These are phyloP conservation scores for Drosophila burlai DNA, from an alignment of 1,140 invertebrate species.

Conservation along the genomic window DNA sequence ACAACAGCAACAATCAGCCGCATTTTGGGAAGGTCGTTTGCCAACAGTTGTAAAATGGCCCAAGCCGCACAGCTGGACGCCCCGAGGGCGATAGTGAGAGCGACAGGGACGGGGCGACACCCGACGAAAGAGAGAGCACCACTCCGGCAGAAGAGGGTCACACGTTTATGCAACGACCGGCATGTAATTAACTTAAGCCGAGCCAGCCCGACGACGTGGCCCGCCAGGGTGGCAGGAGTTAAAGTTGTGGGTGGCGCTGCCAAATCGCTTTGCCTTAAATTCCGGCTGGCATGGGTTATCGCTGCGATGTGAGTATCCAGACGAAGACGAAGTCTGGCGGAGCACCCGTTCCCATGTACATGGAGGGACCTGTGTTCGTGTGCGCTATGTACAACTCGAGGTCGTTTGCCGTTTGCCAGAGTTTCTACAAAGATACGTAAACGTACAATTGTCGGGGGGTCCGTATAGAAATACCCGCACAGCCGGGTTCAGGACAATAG, in stretches of 20 bases:
- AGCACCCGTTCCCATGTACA: not conserved
- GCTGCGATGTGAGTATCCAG: conserved; percentile 23
- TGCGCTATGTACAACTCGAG: conserved; percentile 50
- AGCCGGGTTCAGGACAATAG: conserved; percentile 11
- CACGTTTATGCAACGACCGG: conserved; percentile 80
- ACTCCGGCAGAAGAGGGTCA: conserved; percentile 54
- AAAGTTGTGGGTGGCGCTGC: conserved; percentile 12
- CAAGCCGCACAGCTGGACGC: conserved; percentile 73
- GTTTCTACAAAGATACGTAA: conserved; percentile 1
- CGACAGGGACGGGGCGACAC: conserved; percentile 9
- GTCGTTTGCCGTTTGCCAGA: conserved; percentile 66
- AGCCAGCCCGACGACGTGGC: conserved; percentile 48
- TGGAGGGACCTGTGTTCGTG: not conserved
- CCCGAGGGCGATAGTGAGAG: conserved; percentile 13
- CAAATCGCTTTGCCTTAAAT: conserved; percentile 16
- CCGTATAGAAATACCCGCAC: not conserved
- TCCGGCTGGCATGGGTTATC: conserved; percentile 17
- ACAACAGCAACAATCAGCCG: conserved; percentile 47
- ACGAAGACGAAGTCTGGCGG: conserved; percentile 41
- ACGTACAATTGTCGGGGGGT: not conserved
- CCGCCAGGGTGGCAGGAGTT: conserved; percentile 6
- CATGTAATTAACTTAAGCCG: conserved; percentile 82
- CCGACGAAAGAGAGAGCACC: conserved; percentile 24
- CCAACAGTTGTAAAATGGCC: conserved; percentile 76
- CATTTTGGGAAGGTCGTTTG: conserved; percentile 79